A percentile compares a stretch with the other conserved stretches of the same genome.
phyloP scores from a whole-genome alignment of 2,888 invertebrate genomes.

The Maniola hyperantus region DNA sequence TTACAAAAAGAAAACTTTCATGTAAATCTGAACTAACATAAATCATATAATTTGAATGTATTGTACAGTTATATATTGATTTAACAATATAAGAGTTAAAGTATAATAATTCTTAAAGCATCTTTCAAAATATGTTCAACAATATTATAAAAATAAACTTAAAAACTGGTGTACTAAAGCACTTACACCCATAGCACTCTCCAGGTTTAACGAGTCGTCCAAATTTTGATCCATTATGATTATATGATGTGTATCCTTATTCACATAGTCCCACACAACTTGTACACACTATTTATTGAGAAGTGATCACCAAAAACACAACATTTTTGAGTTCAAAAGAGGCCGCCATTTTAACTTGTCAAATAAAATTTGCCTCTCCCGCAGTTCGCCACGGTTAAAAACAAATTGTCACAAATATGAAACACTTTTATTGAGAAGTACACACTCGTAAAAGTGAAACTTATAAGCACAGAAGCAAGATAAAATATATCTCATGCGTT shows the following conservation, averaged over 20 bases:
- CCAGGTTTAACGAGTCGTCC: conserved; percentile 70
- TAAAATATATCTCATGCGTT: conserved; percentile 33
- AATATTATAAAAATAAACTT: conserved; percentile 14
- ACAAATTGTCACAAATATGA: conserved; percentile 61
- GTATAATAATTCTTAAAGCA: not conserved
- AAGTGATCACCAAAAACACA: conserved; percentile 45
- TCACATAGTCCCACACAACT: conserved; percentile 25
- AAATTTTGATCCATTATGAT: conserved; percentile 71
- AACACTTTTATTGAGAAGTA: conserved; percentile 40
- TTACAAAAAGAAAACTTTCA: conserved; percentile 40
- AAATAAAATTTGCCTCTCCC: conserved; percentile 61
- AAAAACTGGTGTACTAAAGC: not conserved
- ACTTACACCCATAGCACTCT: conserved; percentile 71
- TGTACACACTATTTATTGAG: conserved; percentile 27
- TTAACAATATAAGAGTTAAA: not conserved
- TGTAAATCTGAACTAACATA: not conserved
- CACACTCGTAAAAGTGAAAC: conserved; percentile 18
- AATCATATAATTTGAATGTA: not conserved
- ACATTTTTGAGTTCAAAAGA: conserved; percentile 72
- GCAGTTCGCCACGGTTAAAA: conserved; percentile 76
- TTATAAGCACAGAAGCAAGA: conserved; percentile 14
- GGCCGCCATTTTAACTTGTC: conserved; percentile 82
- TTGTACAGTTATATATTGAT: not conserved
- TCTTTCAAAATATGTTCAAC: not conserved
- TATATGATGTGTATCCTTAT: conserved; percentile 19